Base-by-base conservation (phyloP, 2,113 vertebrate genomes). In the Suricata suricatta region DNA sequence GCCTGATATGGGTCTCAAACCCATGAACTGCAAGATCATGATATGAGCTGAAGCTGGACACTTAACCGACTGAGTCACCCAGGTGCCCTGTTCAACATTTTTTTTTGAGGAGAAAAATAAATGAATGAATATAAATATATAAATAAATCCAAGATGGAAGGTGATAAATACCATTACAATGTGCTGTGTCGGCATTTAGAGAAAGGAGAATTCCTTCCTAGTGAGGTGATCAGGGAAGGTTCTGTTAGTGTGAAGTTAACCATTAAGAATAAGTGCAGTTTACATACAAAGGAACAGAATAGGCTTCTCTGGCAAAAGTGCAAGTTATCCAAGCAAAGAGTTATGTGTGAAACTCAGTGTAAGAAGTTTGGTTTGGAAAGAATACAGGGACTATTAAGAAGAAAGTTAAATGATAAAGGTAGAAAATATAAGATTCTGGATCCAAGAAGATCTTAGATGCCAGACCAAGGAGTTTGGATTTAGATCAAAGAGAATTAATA, bases 261-360 rank as follows among this genome's bases (percentile, higher is more conserved):
- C 69, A 77, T 69, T 88, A 63, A 88, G 44, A 21, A 31, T 74
- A 74, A 93, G 38, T 13, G 1, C 23, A 25, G 1, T 79, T 91
- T 98, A 12, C 57, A 72, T 15, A 38, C n/a, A 95, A 68, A 95
- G 12, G 9, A 90, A 57, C 47, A 27, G 86, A 66, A 87, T 84
- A 54, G 15, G 68, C 2, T 35, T 93, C 84, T 57, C 41, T 88
- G 66, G 64, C 27, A 93, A 76, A 94, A 21, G 35, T 84, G 7
- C 7, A 57, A 7, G 14, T 82, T 92, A 50, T 7, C 64, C 82
- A 94, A 96, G 44, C 25, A 72, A 69, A 77, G 9, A 33, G 3
- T 52, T 79, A 41, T 38, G 3, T 77, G 14, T 72, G 13, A 93
- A 60, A 25, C 50, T 81, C 52, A 54, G 66, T 63, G 29, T 11